Base-by-base conservation (phyloP, 2,888 invertebrate species). In the Chymomyza procnemis region DNA sequence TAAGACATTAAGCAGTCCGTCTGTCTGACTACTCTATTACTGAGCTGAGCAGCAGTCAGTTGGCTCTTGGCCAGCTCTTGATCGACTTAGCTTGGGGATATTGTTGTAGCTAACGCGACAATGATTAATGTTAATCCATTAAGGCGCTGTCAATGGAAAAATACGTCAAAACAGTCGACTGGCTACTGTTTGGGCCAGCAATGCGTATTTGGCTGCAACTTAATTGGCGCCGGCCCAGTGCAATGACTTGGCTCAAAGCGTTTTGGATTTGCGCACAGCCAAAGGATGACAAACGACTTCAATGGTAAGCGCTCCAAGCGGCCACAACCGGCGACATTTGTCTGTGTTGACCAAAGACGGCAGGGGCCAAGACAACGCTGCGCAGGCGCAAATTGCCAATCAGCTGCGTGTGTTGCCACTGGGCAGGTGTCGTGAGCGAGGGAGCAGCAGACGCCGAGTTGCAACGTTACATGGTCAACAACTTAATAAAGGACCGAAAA, bases 61-160 rank as follows among this genome's bases (percentile, higher is more conserved):
- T 71, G 59, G 71, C 48, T 26, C 26, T 26, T 26, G 26, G 26
- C 26, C 3, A 26, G 26, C 26, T 26, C 26, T 26, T 26, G 26
- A 6, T 26, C 3, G 34, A 41, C 12, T 41, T 41, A 12, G 34
- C 34, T 41, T 41, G 12, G 6, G 83, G 85, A 71, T 78, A 78
- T 76, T 76, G 83, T 73, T 68, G 70, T 75, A 79, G 71, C 80
- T 84, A 88, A 89, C 88, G 77, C 87, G 89, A 88, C 89, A 81
- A 80, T 75, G 86, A 89, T 88, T 88, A 89, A 89, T 89, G 87
- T 84, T 89, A 88, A 89, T 88, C 89, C 89, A 89, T 89, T 89
- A 88, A 85, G 79, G 74, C 79, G 80, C 88, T 89, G 89, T 89
- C 89, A 89, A 89, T 89, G 80, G 85, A 69, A 80, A 88, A 88